phyloP scores from a whole-genome alignment of 2,113 vertebrate species.

The Pygoscelis antarcticus region DNA sequence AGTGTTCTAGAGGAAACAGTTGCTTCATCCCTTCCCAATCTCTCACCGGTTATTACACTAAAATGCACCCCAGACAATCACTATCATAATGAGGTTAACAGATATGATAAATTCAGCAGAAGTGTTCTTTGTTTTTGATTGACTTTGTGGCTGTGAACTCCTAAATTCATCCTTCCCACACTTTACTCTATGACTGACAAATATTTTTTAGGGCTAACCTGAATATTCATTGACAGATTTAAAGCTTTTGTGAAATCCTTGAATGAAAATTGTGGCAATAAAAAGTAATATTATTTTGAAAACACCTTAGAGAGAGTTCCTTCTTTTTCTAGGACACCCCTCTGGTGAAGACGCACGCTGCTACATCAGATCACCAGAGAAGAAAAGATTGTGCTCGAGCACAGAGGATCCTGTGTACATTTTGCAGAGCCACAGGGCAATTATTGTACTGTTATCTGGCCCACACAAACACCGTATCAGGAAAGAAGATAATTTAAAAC shows the following conservation, averaged over 20 bases:
- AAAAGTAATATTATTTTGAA: constrained; percentile 41
- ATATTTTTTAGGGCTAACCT: constrained; percentile 12
- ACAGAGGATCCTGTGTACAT: neutral
- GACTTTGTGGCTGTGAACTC: constrained; percentile 38
- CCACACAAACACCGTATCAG: neutral
- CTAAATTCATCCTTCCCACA: constrained; percentile 1
- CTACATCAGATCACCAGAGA: constrained; percentile 60
- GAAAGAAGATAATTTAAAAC: neutral
- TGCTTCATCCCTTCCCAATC: constrained; percentile 45
- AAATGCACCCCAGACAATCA: constrained; percentile 63
- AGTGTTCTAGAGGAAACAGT: constrained; percentile 54
- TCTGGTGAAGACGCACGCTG: constrained; percentile 59
- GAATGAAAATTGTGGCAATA: constrained; percentile 18
- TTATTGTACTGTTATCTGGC: neutral
- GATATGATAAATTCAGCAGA: constrained; percentile 63
- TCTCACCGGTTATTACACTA: constrained; percentile 58
- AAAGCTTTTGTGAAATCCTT: constrained; percentile 26
- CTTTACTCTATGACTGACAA: neutral
- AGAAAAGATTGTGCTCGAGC: neutral
- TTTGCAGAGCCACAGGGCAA: constrained; percentile 21
- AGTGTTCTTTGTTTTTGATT: constrained; percentile 38
- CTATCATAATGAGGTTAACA: constrained; percentile 66
- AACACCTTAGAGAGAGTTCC: constrained; percentile 54
- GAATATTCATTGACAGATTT: neutral
- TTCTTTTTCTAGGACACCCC: constrained; percentile 66